These are phyloP conservation scores for Delia radicum DNA, from an alignment of 1,140 invertebrate species.

Conservation along the genomic window DNA sequence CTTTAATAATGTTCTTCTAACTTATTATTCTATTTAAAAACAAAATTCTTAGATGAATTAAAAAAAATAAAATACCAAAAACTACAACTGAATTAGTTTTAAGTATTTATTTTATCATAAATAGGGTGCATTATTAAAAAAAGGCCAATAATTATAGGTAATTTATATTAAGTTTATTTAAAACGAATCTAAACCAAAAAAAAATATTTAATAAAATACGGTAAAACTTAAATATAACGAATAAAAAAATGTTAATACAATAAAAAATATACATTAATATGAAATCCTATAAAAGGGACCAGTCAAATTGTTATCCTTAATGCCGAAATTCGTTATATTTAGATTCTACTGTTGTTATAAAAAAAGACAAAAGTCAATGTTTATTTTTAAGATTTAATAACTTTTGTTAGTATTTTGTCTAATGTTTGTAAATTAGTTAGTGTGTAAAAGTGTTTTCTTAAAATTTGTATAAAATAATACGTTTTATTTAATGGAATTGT, in stretches of 20 bases:
- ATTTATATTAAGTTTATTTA: background rate
- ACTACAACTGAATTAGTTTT: slow-evolving; percentile 13
- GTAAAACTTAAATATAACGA: background rate
- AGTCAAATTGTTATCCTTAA: background rate
- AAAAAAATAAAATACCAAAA: slow-evolving; percentile 1
- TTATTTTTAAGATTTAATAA: background rate
- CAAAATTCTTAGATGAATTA: background rate
- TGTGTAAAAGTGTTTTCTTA: background rate
- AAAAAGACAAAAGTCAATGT: background rate
- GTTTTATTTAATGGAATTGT: too few relatives aligned
- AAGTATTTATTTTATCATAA: slow-evolving; percentile 4
- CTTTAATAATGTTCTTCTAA: background rate
- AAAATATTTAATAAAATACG: background rate
- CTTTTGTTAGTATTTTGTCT: background rate
- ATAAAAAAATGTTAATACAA: background rate
- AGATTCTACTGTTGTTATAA: background rate
- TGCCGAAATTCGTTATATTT: background rate
- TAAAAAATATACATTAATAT: background rate
- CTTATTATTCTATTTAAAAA: background rate
- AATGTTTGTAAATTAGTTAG: background rate
- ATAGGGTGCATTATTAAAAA: background rate
- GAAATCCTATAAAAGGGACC: background rate
- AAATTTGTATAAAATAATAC: background rate
- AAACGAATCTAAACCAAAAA: background rate
- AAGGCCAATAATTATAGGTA: slow-evolving; percentile 19